Percentiles rank a stretch among this genome's conserved stretches.
phyloP scores from a whole-genome alignment of 2,888 invertebrate genomes.

The Drosophila siamana region DNA sequence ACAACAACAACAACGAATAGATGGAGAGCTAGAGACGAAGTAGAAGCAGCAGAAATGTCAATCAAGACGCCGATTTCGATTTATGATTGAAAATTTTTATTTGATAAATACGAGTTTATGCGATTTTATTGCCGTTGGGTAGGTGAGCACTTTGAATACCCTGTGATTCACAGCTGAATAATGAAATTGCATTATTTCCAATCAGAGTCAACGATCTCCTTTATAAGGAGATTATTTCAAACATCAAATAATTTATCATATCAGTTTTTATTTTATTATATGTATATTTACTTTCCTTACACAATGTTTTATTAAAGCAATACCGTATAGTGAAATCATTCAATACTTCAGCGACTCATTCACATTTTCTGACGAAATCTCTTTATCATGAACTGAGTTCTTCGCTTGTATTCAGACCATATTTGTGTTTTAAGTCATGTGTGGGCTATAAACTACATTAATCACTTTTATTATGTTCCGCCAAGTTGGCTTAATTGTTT shows the following conservation, averaged over 20 bases:
- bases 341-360: background rate
- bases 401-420: background rate
- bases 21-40: background rate
- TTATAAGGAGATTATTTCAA: too few relatives aligned
- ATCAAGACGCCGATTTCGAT: slow-evolving; percentile 22
- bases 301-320: too few relatives aligned
- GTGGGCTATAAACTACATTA: too few relatives aligned
- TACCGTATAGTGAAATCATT: background rate
- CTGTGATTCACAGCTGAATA: too few relatives aligned
- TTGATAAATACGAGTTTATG: background rate
- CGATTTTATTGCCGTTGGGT: background rate
- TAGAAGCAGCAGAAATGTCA: slow-evolving; percentile 7
- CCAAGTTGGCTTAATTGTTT: too few relatives aligned
- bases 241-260: too few relatives aligned
- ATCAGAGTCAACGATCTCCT: too few relatives aligned
- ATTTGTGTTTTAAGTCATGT: background rate
- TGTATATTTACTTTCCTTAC: too few relatives aligned
- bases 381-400: background rate
- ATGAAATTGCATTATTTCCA: too few relatives aligned
- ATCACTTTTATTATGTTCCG: too few relatives aligned
- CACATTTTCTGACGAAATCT: background rate
- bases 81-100: slow-evolving; percentile 13
- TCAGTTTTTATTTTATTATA: too few relatives aligned
- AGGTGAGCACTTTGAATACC: background rate
- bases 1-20: background rate